Evolutionary conservation across 2,797 vertebrate species (phyloP), one percentile per base, ranked within the genome.

Genomic region (Bovichtus variegatus): DNA sequence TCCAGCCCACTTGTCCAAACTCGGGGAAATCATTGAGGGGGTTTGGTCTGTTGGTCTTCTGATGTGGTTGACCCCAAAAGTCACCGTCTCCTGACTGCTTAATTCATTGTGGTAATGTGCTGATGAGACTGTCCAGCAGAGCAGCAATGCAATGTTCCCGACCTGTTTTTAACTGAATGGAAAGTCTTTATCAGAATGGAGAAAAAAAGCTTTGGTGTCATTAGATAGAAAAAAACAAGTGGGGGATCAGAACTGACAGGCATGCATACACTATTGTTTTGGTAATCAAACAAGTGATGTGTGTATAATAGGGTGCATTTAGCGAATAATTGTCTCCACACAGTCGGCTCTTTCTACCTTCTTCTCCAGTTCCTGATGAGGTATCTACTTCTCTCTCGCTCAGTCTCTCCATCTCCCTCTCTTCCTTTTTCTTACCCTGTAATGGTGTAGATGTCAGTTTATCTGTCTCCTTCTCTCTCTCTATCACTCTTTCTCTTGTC

Each of bases 161-260:
- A 76, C 62, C 71, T 34, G 54, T 67, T 25, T 83, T 87, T 83
- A 80, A 84, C 84, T 73, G 61, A 71, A 73, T 86, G n/a, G n/a
- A n/a, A n/a, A n/a, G n/a, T 81, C 80, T 47, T 8, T 40, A 67
- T 47, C 51, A 12, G 19, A 65, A 29, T 21, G 34, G 19, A 12
- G 23, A 43, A 46, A 53, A 65, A 53, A 70, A 9, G 21, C 65
- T 67, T 61, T 50, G 25, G 49, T 62, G 47, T 76, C 53, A 46
- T 65, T 69, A 15, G 4, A 1, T 16, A 57, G 27, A 63, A 18
- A 66, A 66, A 67, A 70, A 54, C 47, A 49, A 63, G 12, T 19
- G 36, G 51, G 66, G 12, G 38, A 71, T 76, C 43, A 59, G 11
- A 34, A 10, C 11, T 43, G 63, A 68, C 36, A 63, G 49, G 15